A percentile compares a stretch with the other conserved stretches of the same genome.
These are phyloP conservation scores for Anableps anableps DNA, from an alignment of 2,797 vertebrate genomes.

Conservation along the genomic window DNA sequence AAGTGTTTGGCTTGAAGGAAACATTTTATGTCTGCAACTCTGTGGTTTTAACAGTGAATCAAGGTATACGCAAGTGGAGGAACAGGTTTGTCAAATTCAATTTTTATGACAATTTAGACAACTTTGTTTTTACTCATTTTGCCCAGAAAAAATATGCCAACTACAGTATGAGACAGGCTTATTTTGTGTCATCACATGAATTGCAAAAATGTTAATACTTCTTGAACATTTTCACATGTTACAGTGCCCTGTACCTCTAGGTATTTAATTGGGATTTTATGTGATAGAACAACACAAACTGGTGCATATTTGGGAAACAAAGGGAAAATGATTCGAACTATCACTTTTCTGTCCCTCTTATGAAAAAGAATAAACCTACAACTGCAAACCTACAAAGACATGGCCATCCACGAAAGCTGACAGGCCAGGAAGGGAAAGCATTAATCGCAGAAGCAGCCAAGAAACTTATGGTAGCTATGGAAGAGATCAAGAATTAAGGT, in stretches of 20 bases:
- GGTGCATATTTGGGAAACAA: not conserved
- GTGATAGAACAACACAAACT: not conserved
- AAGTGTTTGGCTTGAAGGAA: not conserved
- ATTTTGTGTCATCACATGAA: not conserved
- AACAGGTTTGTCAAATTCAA: not conserved
- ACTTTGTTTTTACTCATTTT: not conserved
- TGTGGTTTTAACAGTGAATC: not conserved
- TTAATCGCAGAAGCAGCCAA: too few species aligned
- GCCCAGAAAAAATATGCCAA: not conserved
- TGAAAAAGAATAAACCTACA: too few species aligned
- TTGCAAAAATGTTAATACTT: slow-evolving; percentile 18
- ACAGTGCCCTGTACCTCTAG: not conserved
- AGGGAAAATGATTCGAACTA: not conserved
- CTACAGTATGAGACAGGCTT: not conserved
- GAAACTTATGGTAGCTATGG: too few species aligned
- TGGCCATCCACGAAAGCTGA: too few species aligned
- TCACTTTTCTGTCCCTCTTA: too few species aligned
- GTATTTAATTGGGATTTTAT: not conserved
- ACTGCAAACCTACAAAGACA: too few species aligned
- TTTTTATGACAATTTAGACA: not conserved
- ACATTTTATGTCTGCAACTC: not conserved
- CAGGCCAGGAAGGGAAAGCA: too few species aligned
- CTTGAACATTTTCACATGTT: not conserved
- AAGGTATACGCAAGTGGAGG: not conserved
- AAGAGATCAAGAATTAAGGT: too few species aligned